Conservation (phyloP, 2,113 vertebrate genomes). For the Stigmatopora nigra region DNA sequence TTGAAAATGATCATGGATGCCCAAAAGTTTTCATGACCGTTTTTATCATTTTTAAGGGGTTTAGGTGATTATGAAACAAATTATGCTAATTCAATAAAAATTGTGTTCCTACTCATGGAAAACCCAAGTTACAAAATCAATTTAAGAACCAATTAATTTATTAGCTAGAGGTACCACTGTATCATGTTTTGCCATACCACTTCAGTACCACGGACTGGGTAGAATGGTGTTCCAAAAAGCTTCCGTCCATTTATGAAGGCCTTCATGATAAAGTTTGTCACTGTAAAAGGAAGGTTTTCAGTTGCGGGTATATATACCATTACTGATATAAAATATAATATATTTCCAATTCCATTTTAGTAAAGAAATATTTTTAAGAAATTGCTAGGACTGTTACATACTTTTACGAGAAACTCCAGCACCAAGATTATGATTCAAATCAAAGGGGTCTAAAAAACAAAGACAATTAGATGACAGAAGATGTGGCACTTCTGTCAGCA, state of each 20-base stretch:
- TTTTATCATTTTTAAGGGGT: too few species aligned
- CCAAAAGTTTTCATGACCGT: too few species aligned
- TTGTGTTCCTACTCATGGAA: too few species aligned
- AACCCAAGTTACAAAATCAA: too few species aligned
- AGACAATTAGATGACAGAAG: neutral
- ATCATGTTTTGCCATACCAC: conserved; percentile 70
- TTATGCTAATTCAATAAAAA: too few species aligned
- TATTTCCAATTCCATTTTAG: too few species aligned
- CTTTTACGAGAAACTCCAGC: conserved; percentile 99
- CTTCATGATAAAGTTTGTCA: conserved; percentile 99
- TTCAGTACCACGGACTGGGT: conserved; percentile 83
- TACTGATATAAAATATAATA: neutral
- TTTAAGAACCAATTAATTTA: too few species aligned
- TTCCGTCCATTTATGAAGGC: conserved; percentile 97
- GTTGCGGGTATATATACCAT: neutral
- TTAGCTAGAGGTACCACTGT: too few species aligned
- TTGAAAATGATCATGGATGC: too few species aligned
- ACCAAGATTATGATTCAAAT: conserved; percentile 98
- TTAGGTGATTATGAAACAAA: too few species aligned
- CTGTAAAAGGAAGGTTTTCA: conserved; percentile 63
- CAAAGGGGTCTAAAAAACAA: conserved; percentile 85
- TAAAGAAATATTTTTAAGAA: neutral
- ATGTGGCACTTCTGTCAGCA: rapidly evolving
- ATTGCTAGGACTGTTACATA: conserved; percentile 56
- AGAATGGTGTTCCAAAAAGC: conserved; percentile 91